phyloP scores from a whole-genome alignment of 2,113 vertebrate species.

The Dicrurus megarhynchus region DNA sequence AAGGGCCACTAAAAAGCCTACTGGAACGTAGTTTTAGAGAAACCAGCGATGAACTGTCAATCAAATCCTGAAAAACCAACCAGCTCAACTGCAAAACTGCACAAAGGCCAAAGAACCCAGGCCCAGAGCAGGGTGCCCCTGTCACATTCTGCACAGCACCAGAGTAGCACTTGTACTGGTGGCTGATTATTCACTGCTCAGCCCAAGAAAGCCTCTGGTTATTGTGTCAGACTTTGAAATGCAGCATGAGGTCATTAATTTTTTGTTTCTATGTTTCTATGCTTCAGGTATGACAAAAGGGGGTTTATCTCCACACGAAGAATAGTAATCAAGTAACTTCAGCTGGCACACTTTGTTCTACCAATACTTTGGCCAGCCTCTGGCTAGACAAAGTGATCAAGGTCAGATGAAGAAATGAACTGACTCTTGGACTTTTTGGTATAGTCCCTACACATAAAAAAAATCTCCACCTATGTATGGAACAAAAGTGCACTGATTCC shows the following conservation, averaged over 20 bases:
- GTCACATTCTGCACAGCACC: no score
- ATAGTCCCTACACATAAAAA: not conserved
- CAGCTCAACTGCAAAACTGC: not conserved
- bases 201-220: not conserved
- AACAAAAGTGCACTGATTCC: not conserved
- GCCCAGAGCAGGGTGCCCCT: not conserved
- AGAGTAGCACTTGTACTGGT: fast-evolving
- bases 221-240: not conserved
- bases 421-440: not conserved
- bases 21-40: not conserved
- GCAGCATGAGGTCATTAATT: fast-evolving
- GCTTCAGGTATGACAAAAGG: not conserved
- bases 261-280: not conserved
- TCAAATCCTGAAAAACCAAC: not conserved
- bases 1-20: not conserved
- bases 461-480: not conserved
- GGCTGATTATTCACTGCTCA: not conserved
- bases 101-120: not conserved
- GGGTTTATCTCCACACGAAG: not conserved
- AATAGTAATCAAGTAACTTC: not conserved
- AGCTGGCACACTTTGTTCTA: not conserved
- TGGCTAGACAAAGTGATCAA: not conserved
- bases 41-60: not conserved
- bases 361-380: not conserved
- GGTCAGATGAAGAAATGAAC: not conserved